Base-by-base conservation (phyloP, 2,888 invertebrate species). In the Nesidiocoris tenuis region DNA sequence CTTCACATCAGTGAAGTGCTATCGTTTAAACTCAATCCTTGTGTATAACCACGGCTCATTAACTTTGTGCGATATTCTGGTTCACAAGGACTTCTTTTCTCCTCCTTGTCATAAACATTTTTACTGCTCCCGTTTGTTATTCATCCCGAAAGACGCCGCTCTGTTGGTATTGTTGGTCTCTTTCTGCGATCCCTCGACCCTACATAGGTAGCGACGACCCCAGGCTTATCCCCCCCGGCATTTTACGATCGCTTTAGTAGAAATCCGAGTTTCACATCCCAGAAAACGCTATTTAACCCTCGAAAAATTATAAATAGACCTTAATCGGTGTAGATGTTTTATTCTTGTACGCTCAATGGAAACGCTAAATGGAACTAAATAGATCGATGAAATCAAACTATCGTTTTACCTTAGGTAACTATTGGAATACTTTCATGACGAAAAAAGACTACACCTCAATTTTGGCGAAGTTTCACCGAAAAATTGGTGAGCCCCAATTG, bases 81-180 rank as follows among this genome's bases (percentile, higher is more conserved):
- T 72, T 61, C 72, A 72, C 61, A 72, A 72, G 61, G 61, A 72
- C 72, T 72, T 63, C 61, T 72, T 67, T 67, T 25, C 65, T 25
- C 19, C 65, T 65, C 17, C 65, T 19, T n/a, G 39, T 25, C 9
- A 65, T 65, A 65, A 65, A 65, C 16, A 65, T 65, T 23, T 65
- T 72, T 72, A 72, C 72, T 23, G 61, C 72, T 72, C 72, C 63
- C 72, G 72, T 61, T 72, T 72, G 61, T 61, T 72, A 72, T 72
- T 72, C 72, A 72, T 39, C 72, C 24, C 22, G 61, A 22, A 72
- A 16, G 63, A 39, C 72, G 39, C 9, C 39, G 54, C 72, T 61
- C 61, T 72, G 72, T 59, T 59, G n/a, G 5, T 7, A 39, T 39
- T 12, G 39, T 12, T 39, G 5, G 3, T 39, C 39, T 39, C 3